Base-by-base conservation (phyloP, 2,797 vertebrate species). In the Ctenosaura bakeri region DNA sequence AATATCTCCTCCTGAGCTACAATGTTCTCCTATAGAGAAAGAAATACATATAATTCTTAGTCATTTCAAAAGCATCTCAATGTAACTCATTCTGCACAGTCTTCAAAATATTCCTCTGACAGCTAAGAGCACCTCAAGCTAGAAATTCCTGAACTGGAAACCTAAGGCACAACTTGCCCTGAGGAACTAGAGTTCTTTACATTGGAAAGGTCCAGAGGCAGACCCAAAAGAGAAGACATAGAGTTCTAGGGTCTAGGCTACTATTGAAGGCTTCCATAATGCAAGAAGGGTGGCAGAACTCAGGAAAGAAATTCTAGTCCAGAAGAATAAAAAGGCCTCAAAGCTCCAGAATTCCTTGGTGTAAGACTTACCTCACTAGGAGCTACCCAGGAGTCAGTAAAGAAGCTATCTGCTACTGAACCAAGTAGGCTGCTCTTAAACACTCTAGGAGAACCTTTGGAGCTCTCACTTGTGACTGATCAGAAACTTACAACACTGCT, bases 1-100 rank as follows among this genome's bases (percentile, higher is more conserved):
- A 90, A 90, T 71, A 84, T 88, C 35, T 90, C 86, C 1, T 90
- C 90, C 20, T 90, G 86, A 29, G 80, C 42, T 76, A 90, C 86
- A 35, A 90, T 90, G 50, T 77, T 90, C 50, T 90, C 80, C 90
- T 90, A 84, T 32, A 56, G 50, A 59, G 46, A 79, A 71, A 90
- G 35, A 50, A 56, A 8, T 22, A n/a, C 29, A 35, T 29, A 26
- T 2, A 62, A 79, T 78, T 6, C 6, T n/a, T 7, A 66, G 46
- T 66, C 26, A 42, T 46, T 77, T 66, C 22, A 18, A 56, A 1
- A n/a, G 26, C 2, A 71, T 14, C 50, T 35, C 6, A 38, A 38
- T 13, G 20, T 42, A n/a, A 84, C 4, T 50, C 38, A 80, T 56
- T 71, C 32, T 22, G 16, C 29, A 66, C 42, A 35, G 18, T 38